Evolutionary conservation across 2,797 vertebrate genomes (phyloP).

Genomic region (Esox masquinongy): DNA sequence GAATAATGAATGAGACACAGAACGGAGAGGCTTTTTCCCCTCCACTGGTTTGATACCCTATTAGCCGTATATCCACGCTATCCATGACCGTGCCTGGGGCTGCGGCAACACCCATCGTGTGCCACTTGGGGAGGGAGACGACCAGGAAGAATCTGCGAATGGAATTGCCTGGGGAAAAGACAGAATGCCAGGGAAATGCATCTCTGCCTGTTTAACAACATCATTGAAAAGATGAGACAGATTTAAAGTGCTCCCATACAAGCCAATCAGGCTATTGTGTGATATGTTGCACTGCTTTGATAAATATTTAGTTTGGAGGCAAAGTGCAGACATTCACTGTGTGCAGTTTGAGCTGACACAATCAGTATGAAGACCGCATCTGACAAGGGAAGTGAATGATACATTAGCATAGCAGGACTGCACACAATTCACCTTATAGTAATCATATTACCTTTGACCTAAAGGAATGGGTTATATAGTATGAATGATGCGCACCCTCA

Average conservation of each 20-base stretch:
- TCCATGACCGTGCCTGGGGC: slow-evolving; percentile 51
- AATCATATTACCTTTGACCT: neutral
- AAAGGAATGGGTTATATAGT: neutral
- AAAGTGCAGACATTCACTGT: neutral
- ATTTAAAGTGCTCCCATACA: neutral
- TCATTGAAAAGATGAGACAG: neutral
- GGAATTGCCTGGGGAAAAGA: slow-evolving; percentile 8
- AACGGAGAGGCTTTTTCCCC: slow-evolving; percentile 66
- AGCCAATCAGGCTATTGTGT: neutral
- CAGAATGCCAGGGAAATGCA: slow-evolving; percentile 1
- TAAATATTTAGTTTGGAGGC: neutral
- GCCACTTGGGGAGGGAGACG: slow-evolving; percentile 29
- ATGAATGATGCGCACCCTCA: slow-evolving; percentile 15
- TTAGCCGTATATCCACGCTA: slow-evolving; percentile 59
- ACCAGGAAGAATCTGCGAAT: slow-evolving; percentile 17
- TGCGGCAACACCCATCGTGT: slow-evolving; percentile 37
- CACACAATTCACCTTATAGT: neutral
- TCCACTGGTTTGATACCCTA: slow-evolving; percentile 69
- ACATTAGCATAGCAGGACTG: neutral
- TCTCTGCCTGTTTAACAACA: slow-evolving; percentile 13
- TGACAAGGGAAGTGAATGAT: neutral
- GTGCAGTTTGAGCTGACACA: neutral
- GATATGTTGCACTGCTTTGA: neutral
- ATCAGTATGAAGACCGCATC: neutral
- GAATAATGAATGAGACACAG: slow-evolving; percentile 79